Conservation (phyloP, 2,797 vertebrate genomes). For the Trachurus trachurus region DNA sequence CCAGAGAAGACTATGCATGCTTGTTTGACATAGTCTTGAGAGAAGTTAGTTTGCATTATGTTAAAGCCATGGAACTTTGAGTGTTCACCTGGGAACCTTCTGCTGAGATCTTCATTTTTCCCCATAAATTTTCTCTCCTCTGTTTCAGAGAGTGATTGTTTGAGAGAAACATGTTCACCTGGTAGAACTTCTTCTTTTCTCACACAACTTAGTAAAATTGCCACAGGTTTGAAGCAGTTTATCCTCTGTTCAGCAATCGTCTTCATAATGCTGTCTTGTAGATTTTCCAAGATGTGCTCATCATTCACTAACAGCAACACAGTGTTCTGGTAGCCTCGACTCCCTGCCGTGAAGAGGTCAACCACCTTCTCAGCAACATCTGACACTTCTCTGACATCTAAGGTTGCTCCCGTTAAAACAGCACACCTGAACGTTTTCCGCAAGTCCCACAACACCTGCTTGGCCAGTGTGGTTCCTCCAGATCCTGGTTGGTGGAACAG, state of each 20-base stretch:
- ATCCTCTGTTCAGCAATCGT: not conserved
- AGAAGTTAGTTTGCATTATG: slow-evolving; percentile 55
- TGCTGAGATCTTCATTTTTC: not conserved
- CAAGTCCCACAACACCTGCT: slow-evolving; percentile 71
- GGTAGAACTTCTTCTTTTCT: not conserved
- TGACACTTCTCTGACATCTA: not conserved
- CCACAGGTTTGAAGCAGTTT: accelerated
- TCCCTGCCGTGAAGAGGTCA: slow-evolving; percentile 41
- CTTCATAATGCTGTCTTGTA: not conserved
- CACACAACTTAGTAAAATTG: slow-evolving; percentile 42
- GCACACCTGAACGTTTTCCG: slow-evolving; percentile 54
- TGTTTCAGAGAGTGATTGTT: not conserved
- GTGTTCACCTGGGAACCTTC: accelerated
- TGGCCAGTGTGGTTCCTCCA: slow-evolving; percentile 69
- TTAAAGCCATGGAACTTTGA: slow-evolving; percentile 41
- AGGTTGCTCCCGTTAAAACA: slow-evolving; percentile 26
- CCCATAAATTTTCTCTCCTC: not conserved
- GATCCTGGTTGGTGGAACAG: slow-evolving; percentile 58
- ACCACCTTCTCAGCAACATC: slow-evolving; percentile 31
- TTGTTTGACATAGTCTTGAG: not conserved
- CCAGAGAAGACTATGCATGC: not conserved
- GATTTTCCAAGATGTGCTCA: not conserved
- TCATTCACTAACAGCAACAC: slow-evolving; percentile 53
- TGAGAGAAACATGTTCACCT: not conserved
- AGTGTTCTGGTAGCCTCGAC: accelerated